A percentile compares a stretch with the other conserved stretches of the same genome.
Conservation (phyloP, 2,113 vertebrate species). For the Collichthys lucidus region DNA sequence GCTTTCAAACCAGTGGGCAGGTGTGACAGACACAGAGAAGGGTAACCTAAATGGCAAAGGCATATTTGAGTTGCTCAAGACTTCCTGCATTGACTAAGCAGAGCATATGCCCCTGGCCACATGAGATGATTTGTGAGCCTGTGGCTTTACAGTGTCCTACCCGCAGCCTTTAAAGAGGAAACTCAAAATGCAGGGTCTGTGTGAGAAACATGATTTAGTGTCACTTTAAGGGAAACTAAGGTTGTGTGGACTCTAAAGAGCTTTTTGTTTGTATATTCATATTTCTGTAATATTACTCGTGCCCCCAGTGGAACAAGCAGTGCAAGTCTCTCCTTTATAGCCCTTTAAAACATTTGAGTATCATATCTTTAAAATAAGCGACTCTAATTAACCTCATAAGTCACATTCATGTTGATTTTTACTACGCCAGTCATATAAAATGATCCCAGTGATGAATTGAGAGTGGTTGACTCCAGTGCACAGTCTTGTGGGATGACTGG, state of each 20-base stretch:
- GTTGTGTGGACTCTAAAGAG: background rate
- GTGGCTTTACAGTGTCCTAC: constrained; percentile 76
- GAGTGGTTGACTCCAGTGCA: constrained; percentile 2
- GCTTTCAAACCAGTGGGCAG: constrained; percentile 79
- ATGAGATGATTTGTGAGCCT: constrained; percentile 74
- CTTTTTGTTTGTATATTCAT: background rate
- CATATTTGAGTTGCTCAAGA: constrained; percentile 49
- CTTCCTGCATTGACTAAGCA: constrained; percentile 81
- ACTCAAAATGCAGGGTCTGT: constrained; percentile 50
- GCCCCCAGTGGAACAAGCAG: background rate
- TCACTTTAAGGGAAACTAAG: background rate
- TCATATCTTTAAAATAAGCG: background rate
- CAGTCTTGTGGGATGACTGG: constrained; percentile 26
- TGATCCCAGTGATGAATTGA: background rate
- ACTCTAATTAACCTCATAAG: background rate
- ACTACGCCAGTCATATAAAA: background rate
- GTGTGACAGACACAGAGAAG: constrained; percentile 68
- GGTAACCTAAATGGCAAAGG: constrained; percentile 71
- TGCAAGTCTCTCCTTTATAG: background rate
- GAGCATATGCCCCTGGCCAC: constrained; percentile 71
- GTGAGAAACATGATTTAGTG: constrained; percentile 23
- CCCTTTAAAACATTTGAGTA: background rate
- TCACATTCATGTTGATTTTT: background rate
- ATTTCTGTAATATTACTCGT: background rate
- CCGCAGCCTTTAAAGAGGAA: constrained; percentile 80